Evolutionary conservation across 2,888 invertebrate genomes (phyloP), one percentile per base, ranked within the genome.

Genomic region (Coremacera marginata): DNA sequence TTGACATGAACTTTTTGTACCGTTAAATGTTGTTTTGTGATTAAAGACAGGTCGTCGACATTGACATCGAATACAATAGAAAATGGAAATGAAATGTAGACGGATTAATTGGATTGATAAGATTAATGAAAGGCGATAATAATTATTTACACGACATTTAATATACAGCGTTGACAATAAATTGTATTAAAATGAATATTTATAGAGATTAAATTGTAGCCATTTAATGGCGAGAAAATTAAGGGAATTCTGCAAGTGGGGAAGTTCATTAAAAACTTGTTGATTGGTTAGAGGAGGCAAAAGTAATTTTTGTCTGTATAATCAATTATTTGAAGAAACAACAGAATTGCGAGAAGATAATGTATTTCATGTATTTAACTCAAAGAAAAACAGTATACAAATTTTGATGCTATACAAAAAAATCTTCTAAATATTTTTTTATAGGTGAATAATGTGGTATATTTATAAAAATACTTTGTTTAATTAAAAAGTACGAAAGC

Each of bases 31-130:
- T 31, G 27, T 22, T 51, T n/a, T 9, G 51, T 70, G 60, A 75
- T 60, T 70, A 68, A 49, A 52, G 27, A n/a, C 60, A 70, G 60
- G 49, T 49, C 52, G 65, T 34, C 19, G 34, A 57, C 55, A n/a
- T 70, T 31, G 34, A 68, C 22, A 19, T 16, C 68, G 68, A 3
- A 16, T 16, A 52, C 70, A 70, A 70, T 31, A 70, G 14, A 27
- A 70, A 52, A 27, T 9, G 55, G 73, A 71, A 76, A 70, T 49
- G 62, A 62, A 63, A 73, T 70, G 68, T 73, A 76, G 78, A 80
- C 81, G 83, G 82, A 86, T 86, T 86, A 87, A 87, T 87, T 87
- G 86, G 85, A 84, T 86, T 86, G 88, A 87, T 87, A 86, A 87
- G 86, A 86, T 85, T 84, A 86, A 88, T 85, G 86, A 82, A 82